Percentiles rank a stretch among this genome's conserved stretches.
phyloP scores from a whole-genome alignment of 2,888 invertebrate species.

The Rosalia funebris region DNA sequence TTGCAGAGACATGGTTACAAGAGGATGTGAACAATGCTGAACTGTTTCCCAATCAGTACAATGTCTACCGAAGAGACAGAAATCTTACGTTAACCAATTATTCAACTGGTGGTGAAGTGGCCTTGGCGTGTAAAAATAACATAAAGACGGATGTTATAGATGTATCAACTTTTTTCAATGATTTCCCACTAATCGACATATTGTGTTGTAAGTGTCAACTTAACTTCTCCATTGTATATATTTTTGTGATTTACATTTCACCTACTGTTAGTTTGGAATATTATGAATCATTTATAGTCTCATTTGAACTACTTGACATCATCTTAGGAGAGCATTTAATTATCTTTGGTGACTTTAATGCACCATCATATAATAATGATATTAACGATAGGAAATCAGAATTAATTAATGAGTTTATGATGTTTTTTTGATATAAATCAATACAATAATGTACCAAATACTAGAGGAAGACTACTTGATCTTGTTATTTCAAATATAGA shows the following conservation, averaged over 20 bases:
- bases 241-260: neutral
- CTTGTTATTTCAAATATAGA: too few relatives aligned
- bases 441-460: too few relatives aligned
- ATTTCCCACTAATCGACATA: neutral
- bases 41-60: neutral
- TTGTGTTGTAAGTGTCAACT: neutral
- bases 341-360: too few relatives aligned
- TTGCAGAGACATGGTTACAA: neutral
- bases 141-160: neutral
- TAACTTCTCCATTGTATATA: neutral
- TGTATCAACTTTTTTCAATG: neutral
- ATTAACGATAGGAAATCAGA: too few relatives aligned
- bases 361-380: too few relatives aligned
- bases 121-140: neutral
- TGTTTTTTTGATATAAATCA: too few relatives aligned
- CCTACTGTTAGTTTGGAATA: neutral
- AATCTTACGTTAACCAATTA: neutral
- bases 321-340: too few relatives aligned
- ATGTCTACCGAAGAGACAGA: neutral
- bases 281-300: neutral
- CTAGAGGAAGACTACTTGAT: too few relatives aligned
- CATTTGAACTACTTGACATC: too few relatives aligned
- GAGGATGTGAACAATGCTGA: neutral
- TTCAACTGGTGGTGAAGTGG: neutral
- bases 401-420: too few relatives aligned